Evolutionary conservation across 2,888 invertebrate species (phyloP), one percentile per base, ranked within the genome.

Genomic region (Sesamia inferens): DNA sequence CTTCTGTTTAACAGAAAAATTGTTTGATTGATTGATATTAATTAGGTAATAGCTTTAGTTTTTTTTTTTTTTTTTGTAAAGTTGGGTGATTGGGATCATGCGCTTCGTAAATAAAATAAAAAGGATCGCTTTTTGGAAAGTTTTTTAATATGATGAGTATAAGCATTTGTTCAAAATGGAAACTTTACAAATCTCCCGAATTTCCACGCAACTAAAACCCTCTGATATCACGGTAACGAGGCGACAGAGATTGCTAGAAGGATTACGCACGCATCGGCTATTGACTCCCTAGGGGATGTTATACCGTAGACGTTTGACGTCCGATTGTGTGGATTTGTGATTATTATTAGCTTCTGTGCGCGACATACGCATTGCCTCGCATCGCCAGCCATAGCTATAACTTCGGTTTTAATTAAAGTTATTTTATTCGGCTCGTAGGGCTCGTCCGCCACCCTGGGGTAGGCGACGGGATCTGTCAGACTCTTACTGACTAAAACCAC

Each of bases 231-330:
- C 74, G 69, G 75, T 82, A 82, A 85, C 76, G 78, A 83, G 76
- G 65, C 74, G 65, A 74, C 73, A 81, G 86, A 84, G 86, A 87
- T 88, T 82, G 82, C 81, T 68, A 80, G 86, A 87, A 85, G 88
- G 88, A 89, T 89, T 88, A 87, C 76, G 77, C 57, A 74, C 51
- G 78, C 64, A 73, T 73, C 73, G 74, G 74, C 76, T 80, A 79
- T 87, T 82, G 81, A 82, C 77, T 83, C 81, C 73, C 78, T n/a
- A 55, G 84, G 83, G 82, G 71, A 70, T n/a, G 63, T 57, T 31
- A 54, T 39, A 70, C 74, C 74, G 79, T 74, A 76, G 79, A 84
- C 77, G 71, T 86, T 87, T 87, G 84, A 86, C 76, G 82, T 77
- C 78, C 74, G 71, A 80, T 83, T 78, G 80, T 76, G 72, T 68